Percentiles rank a stretch among this genome's conserved stretches.
phyloP scores from a whole-genome alignment of 2,888 invertebrate species.

The Hymenopus coronatus region DNA sequence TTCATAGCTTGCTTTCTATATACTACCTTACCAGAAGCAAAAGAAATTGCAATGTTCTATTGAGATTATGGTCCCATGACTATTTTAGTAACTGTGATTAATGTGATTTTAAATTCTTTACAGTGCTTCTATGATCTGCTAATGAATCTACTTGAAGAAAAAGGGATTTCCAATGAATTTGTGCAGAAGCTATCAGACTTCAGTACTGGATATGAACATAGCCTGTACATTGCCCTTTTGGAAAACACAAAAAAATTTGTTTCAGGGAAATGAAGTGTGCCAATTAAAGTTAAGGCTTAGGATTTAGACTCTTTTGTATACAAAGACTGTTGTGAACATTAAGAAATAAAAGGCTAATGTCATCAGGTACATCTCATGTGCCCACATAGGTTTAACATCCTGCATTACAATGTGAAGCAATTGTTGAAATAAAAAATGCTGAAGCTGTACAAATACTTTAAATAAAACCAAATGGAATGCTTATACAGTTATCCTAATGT shows the following conservation, averaged over 20 bases:
- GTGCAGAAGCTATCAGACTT: slow-evolving; percentile 82
- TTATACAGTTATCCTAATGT: not conserved
- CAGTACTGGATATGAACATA: slow-evolving; percentile 91
- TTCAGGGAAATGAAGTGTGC: slow-evolving; percentile 50
- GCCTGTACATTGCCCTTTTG: slow-evolving; percentile 83
- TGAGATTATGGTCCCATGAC: not conserved
- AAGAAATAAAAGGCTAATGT: not conserved
- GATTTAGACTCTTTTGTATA: not conserved
- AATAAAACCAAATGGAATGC: not conserved
- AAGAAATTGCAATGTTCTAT: not conserved
- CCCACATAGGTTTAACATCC: not conserved
- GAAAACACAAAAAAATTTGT: slow-evolving; percentile 86
- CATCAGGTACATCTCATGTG: not conserved
- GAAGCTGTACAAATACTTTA: not conserved
- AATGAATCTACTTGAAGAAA: slow-evolving; percentile 93
- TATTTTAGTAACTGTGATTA: not conserved
- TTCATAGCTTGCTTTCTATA: too few relatives aligned
- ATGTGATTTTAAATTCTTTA: not conserved
- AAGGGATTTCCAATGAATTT: slow-evolving; percentile 92
- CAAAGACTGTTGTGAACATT: not conserved
- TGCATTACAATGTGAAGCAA: not conserved
- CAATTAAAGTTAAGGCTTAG: not conserved
- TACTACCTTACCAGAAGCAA: not conserved
- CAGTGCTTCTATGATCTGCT: slow-evolving; percentile 92
- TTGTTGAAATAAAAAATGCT: not conserved